Percentiles rank a stretch among this genome's conserved stretches.
Evolutionary conservation across 2,888 invertebrate species (phyloP).

Genomic region (Lasioglossum morio): DNA sequence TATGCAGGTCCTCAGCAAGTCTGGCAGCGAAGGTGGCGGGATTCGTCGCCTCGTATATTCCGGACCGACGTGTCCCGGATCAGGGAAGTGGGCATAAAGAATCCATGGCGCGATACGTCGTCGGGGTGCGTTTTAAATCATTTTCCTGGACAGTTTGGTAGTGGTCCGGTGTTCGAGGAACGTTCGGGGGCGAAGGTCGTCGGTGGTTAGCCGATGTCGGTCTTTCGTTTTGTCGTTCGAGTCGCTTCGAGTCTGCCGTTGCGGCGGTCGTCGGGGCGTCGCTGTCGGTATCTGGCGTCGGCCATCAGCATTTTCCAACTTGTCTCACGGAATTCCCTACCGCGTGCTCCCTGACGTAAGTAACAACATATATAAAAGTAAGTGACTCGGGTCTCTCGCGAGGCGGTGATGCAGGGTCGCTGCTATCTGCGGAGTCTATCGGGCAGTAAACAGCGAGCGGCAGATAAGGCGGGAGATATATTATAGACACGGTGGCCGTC

Average conservation of each 20-base stretch:
- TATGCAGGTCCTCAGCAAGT: not conserved
- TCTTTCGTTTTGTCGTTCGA: not conserved
- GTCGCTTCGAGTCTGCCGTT: conserved; percentile 29
- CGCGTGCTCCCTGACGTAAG: conserved; percentile 77
- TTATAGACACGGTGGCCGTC: conserved; percentile 81
- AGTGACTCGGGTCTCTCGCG: conserved; percentile 78
- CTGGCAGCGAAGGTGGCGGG: not conserved
- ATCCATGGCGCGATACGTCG: conserved; percentile 41
- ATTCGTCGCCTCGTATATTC: conserved; percentile 23
- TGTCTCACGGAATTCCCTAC: conserved; percentile 79
- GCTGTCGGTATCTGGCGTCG: conserved; percentile 73
- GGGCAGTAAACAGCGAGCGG: conserved; percentile 84
- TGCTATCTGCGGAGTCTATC: conserved; percentile 84
- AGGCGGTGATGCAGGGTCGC: conserved; percentile 79
- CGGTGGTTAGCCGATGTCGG: not conserved
- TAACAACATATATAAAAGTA: conserved; percentile 83
- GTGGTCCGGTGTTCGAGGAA: conserved; percentile 43
- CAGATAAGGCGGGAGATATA: conserved; percentile 84
- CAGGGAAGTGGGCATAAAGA: conserved; percentile 33
- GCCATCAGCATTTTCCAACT: conserved; percentile 82
- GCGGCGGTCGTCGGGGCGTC: conserved; percentile 59
- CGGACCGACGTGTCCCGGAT: conserved; percentile 21
- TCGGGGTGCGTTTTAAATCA: conserved; percentile 56
- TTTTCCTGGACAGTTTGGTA: conserved; percentile 58
- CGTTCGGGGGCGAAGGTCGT: conserved; percentile 4